These are phyloP conservation scores for Tyria jacobaeae DNA, from an alignment of 2,888 invertebrate genomes.

Conservation along the genomic window DNA sequence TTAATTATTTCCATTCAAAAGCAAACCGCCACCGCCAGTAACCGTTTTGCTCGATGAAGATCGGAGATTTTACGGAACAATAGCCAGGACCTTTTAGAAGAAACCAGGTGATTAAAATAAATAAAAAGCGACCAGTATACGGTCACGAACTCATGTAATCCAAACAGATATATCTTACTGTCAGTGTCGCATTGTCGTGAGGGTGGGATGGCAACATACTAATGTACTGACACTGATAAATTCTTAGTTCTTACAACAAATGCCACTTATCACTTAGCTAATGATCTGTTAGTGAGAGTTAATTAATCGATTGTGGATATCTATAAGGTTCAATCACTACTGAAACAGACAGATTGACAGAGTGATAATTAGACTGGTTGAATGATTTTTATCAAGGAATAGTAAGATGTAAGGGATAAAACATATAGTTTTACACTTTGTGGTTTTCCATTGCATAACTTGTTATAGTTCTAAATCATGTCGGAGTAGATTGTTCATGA, in stretches of 20 bases:
- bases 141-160: slow-evolving; percentile 72
- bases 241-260: slow-evolving; percentile 30
- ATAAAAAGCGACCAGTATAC: slow-evolving; percentile 63
- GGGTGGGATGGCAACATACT: slow-evolving; percentile 47
- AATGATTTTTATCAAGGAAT: neutral
- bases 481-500: no score
- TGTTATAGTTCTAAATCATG: no score
- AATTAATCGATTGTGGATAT: slow-evolving; percentile 44
- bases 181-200: slow-evolving; percentile 58
- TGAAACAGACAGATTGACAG: slow-evolving; percentile 9
- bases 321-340: slow-evolving; percentile 15
- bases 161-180: slow-evolving; percentile 75
- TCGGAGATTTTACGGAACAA: slow-evolving; percentile 48
- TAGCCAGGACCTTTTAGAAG: slow-evolving; percentile 49
- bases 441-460: no score
- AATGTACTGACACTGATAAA: slow-evolving; percentile 26
- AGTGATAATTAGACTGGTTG: neutral
- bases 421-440: no score
- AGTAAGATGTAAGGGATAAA: no score
- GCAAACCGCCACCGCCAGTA: slow-evolving; percentile 26
- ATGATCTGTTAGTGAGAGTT: slow-evolving; percentile 43
- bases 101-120: slow-evolving; percentile 54
- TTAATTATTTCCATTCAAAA: slow-evolving; percentile 14
- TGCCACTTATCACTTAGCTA: slow-evolving; percentile 48
- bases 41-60: slow-evolving; percentile 35